Conservation (phyloP, 2,888 invertebrate species). For the Tetranychus piercei region DNA sequence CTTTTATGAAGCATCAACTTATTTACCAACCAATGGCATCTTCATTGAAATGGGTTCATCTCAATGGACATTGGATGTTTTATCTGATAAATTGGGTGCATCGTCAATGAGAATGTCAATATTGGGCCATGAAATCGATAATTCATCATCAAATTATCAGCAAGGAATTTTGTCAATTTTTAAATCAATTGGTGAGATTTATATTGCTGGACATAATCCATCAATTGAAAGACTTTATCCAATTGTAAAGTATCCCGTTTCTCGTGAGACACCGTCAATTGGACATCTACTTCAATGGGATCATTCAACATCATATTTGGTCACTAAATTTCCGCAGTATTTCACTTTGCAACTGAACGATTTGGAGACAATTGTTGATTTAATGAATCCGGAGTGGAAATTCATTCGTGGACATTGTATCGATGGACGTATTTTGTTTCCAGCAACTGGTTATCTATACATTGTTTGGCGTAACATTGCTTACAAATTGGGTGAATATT, state of each 20-base stretch:
- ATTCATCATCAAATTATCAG: background rate
- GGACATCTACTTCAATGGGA: slow-evolving; percentile 77
- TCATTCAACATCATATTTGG: slow-evolving; percentile 67
- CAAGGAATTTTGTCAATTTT: slow-evolving; percentile 37
- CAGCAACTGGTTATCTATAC: slow-evolving; percentile 37
- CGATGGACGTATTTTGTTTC: slow-evolving; percentile 39
- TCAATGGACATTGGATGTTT: background rate
- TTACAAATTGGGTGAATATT: background rate
- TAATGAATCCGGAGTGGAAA: slow-evolving; percentile 30
- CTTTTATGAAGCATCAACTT: slow-evolving; percentile 60
- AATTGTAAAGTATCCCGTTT: slow-evolving; percentile 60
- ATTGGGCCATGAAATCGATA: background rate
- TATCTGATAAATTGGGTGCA: background rate
- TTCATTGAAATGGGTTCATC: slow-evolving; percentile 71
- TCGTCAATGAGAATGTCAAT: background rate
- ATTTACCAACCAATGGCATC: slow-evolving; percentile 51
- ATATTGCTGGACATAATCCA: slow-evolving; percentile 59
- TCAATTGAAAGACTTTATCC: slow-evolving; percentile 53
- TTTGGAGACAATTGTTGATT: slow-evolving; percentile 36
- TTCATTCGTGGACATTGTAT: slow-evolving; percentile 51
- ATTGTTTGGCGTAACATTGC: slow-evolving; percentile 61
- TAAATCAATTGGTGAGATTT: slow-evolving; percentile 61
- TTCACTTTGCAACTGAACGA: slow-evolving; percentile 11
- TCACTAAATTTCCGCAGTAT: slow-evolving; percentile 44
- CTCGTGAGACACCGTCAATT: slow-evolving; percentile 74